A percentile compares a stretch with the other conserved stretches of the same genome.
These are phyloP conservation scores for Anas capensis DNA, from an alignment of 2,797 vertebrate species.

Conservation along the genomic window DNA sequence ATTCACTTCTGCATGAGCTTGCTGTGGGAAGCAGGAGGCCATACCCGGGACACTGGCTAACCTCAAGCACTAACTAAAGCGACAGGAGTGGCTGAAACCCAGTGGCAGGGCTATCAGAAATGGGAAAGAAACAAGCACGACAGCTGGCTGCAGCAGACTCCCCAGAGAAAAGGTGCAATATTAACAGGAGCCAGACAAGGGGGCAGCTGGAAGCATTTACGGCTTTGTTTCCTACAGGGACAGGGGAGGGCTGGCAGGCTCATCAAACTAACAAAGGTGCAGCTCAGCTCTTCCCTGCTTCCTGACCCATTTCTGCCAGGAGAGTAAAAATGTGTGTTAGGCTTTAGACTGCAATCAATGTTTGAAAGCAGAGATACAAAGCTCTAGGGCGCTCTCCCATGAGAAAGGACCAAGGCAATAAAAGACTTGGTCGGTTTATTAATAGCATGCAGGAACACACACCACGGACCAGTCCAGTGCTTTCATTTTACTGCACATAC, in stretches of 20 bases:
- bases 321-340: fast-evolving
- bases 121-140: background rate
- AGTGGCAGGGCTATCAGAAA: background rate
- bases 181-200: background rate
- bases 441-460: background rate
- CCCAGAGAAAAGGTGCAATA: background rate
- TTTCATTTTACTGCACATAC: background rate
- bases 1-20: background rate
- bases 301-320: background rate
- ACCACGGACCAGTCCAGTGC: background rate
- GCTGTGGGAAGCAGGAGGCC: background rate
- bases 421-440: background rate
- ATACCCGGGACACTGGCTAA: background rate
- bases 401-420: background rate
- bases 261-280: background rate
- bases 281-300: background rate
- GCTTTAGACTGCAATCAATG: background rate
- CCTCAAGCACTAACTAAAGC: background rate
- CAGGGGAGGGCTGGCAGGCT: background rate
- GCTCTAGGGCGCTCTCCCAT: background rate
- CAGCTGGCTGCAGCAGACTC: background rate
- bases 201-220: background rate
- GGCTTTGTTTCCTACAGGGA: background rate
- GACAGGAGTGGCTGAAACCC: background rate
- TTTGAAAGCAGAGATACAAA: background rate